These are phyloP conservation scores for Cottus gobio DNA, from an alignment of 2,113 vertebrate species.

Conservation along the genomic window DNA sequence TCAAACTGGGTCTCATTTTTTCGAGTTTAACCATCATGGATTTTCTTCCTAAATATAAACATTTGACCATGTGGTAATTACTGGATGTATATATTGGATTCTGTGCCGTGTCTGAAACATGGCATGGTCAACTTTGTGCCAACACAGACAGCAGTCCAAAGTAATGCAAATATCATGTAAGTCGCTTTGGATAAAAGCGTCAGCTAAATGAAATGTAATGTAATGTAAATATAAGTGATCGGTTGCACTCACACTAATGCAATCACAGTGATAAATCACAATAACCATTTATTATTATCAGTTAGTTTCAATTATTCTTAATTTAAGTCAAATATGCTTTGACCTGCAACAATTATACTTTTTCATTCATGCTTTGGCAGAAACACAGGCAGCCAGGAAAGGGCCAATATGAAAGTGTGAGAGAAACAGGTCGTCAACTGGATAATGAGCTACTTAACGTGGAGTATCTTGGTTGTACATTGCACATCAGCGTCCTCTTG, in stretches of 20 bases:
- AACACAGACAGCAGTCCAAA: constrained; percentile 11
- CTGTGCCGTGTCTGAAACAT: constrained; percentile 4
- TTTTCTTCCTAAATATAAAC: constrained; percentile 3
- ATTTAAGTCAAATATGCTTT: neutral
- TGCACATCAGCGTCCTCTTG: neutral
- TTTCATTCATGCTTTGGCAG: neutral
- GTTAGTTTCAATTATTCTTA: neutral
- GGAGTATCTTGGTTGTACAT: neutral
- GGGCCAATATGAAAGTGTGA: neutral
- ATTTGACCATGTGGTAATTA: neutral
- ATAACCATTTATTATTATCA: neutral
- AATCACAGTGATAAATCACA: neutral
- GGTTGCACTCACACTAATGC: no score
- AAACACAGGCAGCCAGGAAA: neutral
- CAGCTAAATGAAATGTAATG: no score
- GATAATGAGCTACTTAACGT: neutral
- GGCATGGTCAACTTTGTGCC: neutral
- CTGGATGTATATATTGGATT: neutral
- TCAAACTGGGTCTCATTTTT: neutral
- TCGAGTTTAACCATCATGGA: neutral
- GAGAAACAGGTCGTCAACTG: neutral
- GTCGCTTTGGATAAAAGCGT: no score
- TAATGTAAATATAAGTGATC: neutral
- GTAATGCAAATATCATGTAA: neutral
- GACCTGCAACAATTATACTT: neutral